A percentile compares a stretch with the other conserved stretches of the same genome.
These are phyloP conservation scores for Malthinus seriepunctatus DNA, from an alignment of 2,888 invertebrate genomes.

Conservation along the genomic window DNA sequence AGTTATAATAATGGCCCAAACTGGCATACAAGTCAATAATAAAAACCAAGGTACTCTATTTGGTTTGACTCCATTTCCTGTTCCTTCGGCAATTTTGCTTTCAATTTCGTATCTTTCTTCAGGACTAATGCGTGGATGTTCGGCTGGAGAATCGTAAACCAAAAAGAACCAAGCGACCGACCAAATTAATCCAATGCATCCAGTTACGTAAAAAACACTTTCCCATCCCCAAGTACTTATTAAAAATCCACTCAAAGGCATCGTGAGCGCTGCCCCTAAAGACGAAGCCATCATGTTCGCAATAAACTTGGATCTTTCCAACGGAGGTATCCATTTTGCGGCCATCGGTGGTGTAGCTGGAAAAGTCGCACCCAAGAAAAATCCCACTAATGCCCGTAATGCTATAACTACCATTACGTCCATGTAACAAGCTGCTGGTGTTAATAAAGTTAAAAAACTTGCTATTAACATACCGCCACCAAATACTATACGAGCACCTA, in stretches of 20 bases:
- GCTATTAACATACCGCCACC: constrained; percentile 85
- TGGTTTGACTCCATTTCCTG: constrained; percentile 46
- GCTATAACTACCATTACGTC: constrained; percentile 72
- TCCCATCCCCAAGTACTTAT: constrained; percentile 85
- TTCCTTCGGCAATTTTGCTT: constrained; percentile 62
- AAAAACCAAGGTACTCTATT: constrained; percentile 73
- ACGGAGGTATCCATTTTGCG: constrained; percentile 92
- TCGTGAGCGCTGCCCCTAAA: constrained; percentile 87
- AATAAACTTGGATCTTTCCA: constrained; percentile 91
- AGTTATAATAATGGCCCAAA: constrained; percentile 84
- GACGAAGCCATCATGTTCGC: constrained; percentile 93
- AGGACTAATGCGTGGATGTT: constrained; percentile 78
- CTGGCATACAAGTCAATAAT: constrained; percentile 71
- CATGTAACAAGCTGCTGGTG: constrained; percentile 74
- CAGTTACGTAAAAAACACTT: constrained; percentile 87
- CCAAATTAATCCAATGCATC: constrained; percentile 77
- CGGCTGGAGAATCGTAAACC: constrained; percentile 79
- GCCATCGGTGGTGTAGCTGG: constrained; percentile 93
- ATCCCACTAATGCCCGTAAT: constrained; percentile 64
- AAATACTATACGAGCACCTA: constrained; percentile 82
- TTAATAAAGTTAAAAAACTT: constrained; percentile 78
- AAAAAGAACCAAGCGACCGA: constrained; percentile 80
- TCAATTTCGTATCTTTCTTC: constrained; percentile 71
- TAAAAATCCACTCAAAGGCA: constrained; percentile 84
- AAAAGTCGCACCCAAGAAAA: constrained; percentile 79